Evolutionary conservation across 2,113 vertebrate species (phyloP).

Genomic region (Atrichornis clamosus): DNA sequence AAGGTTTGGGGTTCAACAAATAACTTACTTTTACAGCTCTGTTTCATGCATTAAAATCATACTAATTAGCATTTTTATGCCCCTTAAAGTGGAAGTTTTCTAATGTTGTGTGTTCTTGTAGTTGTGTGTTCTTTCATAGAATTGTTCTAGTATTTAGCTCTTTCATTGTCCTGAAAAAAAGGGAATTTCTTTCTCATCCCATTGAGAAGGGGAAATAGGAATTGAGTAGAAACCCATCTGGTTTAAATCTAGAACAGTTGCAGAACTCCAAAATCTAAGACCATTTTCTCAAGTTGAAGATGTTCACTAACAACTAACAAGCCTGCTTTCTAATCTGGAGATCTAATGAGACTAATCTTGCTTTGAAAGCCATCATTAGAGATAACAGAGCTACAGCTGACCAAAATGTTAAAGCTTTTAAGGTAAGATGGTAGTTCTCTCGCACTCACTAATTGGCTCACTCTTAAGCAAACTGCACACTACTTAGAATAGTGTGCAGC

Average conservation of each 20-base stretch:
- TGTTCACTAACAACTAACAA: neutral
- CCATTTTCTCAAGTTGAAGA: neutral
- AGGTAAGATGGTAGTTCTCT: neutral
- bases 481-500: neutral
- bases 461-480: neutral
- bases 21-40: neutral
- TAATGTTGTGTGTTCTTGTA: no score
- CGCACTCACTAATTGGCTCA: neutral
- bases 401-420: neutral
- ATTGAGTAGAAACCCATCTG: neutral
- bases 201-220: neutral
- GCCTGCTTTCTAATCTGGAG: neutral
- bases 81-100: neutral
- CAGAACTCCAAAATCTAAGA: neutral
- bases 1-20: neutral
- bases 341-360: neutral
- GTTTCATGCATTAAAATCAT: neutral
- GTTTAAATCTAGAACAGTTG: neutral
- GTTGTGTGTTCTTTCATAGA: neutral
- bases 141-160: neutral
- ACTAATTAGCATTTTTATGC: neutral
- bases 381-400: neutral
- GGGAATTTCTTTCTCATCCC: neutral
- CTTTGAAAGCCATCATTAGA: neutral
- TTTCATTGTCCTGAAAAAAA: neutral